Conservation (phyloP, 2,888 invertebrate species). For the Chrysolina americana region DNA sequence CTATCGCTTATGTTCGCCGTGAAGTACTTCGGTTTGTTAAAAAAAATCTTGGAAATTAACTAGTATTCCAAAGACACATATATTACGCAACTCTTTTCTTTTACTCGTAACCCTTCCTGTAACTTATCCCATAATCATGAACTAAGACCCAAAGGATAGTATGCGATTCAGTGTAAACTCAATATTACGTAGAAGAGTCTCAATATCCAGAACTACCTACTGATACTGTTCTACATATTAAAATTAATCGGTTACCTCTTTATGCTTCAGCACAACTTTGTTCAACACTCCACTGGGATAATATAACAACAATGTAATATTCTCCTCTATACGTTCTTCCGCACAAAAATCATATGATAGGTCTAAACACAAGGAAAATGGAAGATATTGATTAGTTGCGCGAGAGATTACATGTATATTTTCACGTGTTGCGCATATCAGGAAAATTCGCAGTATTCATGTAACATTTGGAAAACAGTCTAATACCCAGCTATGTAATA, state of each 20-base stretch:
- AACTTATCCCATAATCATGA: too few species aligned
- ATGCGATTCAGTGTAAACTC: neutral
- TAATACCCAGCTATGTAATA: neutral
- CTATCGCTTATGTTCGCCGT: too few species aligned
- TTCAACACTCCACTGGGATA: neutral
- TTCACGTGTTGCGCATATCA: slow-evolving; percentile 16
- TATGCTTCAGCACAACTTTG: neutral
- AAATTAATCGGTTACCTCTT: neutral
- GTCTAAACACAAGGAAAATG: slow-evolving; percentile 8
- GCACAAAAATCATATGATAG: slow-evolving; percentile 6
- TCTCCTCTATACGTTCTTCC: neutral
- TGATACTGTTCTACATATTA: neutral
- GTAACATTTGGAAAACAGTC: neutral
- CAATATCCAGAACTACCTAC: too few species aligned
- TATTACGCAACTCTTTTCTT: too few species aligned
- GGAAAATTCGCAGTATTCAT: neutral
- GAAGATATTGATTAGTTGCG: slow-evolving; percentile 24
- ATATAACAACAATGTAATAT: neutral
- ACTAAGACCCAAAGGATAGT: too few species aligned
- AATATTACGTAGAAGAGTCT: neutral
- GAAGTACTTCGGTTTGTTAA: too few species aligned
- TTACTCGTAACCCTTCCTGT: too few species aligned
- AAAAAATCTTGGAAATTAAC: too few species aligned
- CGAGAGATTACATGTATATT: neutral
- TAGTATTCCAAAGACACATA: too few species aligned